Percentiles rank a stretch among this genome's conserved stretches.
phyloP scores from a whole-genome alignment of 2,113 vertebrate genomes.

The Galemys pyrenaicus region DNA sequence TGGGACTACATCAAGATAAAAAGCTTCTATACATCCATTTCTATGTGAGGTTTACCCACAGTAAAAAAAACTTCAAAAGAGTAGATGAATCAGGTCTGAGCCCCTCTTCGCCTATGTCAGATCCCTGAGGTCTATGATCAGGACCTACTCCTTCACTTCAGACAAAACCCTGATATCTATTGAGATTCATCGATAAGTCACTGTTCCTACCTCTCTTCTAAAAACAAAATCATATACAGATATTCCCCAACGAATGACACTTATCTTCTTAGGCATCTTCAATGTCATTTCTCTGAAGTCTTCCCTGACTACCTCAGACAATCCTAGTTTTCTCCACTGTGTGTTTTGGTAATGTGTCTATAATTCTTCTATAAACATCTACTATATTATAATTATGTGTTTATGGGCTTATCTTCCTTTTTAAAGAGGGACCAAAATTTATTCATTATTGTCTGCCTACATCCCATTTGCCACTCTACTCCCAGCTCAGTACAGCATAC shows the following conservation, averaged over 20 bases:
- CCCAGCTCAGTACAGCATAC: neutral
- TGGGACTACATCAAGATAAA: no score
- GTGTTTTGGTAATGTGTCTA: neutral
- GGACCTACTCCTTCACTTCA: neutral
- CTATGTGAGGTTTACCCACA: neutral
- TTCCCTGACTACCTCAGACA: neutral
- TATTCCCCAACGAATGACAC: neutral
- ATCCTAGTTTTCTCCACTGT: neutral
- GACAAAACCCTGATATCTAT: neutral
- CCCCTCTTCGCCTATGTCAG: neutral
- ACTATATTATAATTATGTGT: neutral
- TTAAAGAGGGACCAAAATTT: neutral
- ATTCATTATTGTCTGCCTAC: neutral
- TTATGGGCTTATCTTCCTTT: neutral
- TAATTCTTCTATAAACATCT: neutral
- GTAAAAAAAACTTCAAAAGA: neutral
- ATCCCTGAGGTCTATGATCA: neutral
- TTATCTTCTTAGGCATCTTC: neutral
- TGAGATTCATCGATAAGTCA: neutral
- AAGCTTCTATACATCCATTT: neutral
- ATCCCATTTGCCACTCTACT: neutral
- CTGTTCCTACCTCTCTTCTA: neutral
- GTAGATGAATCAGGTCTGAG: neutral
- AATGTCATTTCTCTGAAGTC: neutral
- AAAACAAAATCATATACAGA: neutral